A percentile compares a stretch with the other conserved stretches of the same genome.
Evolutionary conservation across 2,888 invertebrate genomes (phyloP).

Genomic region (Pherbina coryleti): DNA sequence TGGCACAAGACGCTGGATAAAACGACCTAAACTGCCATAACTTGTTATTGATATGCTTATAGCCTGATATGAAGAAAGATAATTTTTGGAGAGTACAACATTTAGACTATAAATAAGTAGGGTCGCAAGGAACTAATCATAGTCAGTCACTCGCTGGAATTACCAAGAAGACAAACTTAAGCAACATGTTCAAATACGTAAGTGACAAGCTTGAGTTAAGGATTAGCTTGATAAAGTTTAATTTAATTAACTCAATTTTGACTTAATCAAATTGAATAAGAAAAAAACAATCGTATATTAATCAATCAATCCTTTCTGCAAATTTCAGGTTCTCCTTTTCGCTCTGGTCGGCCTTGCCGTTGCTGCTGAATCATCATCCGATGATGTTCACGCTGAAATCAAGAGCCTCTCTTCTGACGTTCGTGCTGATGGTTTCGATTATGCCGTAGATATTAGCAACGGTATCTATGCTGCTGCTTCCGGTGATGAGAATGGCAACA

Average conservation of each 20-base stretch:
- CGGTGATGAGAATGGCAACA: conserved; percentile 61
- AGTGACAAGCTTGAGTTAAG: conserved; percentile 5
- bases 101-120: no score
- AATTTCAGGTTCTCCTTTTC: conserved; percentile 41
- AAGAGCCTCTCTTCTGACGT: conserved; percentile 51
- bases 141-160: neutral
- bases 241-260: neutral
- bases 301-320: neutral
- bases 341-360: conserved; percentile 53
- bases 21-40: no score
- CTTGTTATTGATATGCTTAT: no score
- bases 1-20: no score
- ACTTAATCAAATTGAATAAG: neutral
- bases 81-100: no score
- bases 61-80: no score
- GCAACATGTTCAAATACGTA: conserved; percentile 51
- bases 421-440: conserved; percentile 58
- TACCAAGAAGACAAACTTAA: neutral
- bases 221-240: neutral
- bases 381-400: conserved; percentile 47
- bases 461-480: conserved; percentile 50
- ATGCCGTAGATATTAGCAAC: conserved; percentile 56
- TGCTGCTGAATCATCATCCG: conserved; percentile 39
- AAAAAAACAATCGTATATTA: neutral
- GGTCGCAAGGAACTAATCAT: neutral